Conservation (phyloP, 2,888 invertebrate genomes). For the Chesias legatella region DNA sequence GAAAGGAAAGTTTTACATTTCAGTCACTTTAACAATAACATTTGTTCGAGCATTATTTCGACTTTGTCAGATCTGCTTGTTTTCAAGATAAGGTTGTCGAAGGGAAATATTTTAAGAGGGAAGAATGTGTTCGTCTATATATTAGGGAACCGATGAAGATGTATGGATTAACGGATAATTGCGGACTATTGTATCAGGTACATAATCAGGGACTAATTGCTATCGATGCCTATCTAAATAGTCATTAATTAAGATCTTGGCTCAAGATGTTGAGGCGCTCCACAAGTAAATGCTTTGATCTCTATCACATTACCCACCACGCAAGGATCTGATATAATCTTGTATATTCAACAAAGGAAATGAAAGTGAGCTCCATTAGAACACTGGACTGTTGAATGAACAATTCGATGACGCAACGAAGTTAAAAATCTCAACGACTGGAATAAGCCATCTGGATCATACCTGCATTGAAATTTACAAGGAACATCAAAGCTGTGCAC, state of each 20-base stretch:
- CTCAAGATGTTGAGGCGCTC: slow-evolving; percentile 15
- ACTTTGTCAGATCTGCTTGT: slow-evolving; percentile 15
- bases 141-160: not conserved
- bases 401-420: too few species aligned
- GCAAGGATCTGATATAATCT: not conserved
- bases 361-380: too few species aligned
- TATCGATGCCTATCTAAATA: slow-evolving; percentile 18
- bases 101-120: slow-evolving; percentile 1
- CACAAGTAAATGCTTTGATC: slow-evolving; percentile 21
- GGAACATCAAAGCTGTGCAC: slow-evolving; percentile 32
- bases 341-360: not conserved
- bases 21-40: slow-evolving; percentile 30
- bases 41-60: slow-evolving; percentile 26
- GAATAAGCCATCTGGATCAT: slow-evolving; percentile 15
- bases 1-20: slow-evolving; percentile 36
- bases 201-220: slow-evolving; percentile 10
- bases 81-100: slow-evolving; percentile 8
- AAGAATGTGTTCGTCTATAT: slow-evolving; percentile 1
- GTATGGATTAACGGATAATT: not conserved
- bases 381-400: not conserved
- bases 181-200: slow-evolving; percentile 3
- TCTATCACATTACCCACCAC: slow-evolving; percentile 8
- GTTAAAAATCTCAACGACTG: not conserved
- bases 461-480: slow-evolving; percentile 16
- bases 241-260: slow-evolving; percentile 25